Conservation (phyloP, 2,113 vertebrate genomes). For the Xenopus laevis region DNA sequence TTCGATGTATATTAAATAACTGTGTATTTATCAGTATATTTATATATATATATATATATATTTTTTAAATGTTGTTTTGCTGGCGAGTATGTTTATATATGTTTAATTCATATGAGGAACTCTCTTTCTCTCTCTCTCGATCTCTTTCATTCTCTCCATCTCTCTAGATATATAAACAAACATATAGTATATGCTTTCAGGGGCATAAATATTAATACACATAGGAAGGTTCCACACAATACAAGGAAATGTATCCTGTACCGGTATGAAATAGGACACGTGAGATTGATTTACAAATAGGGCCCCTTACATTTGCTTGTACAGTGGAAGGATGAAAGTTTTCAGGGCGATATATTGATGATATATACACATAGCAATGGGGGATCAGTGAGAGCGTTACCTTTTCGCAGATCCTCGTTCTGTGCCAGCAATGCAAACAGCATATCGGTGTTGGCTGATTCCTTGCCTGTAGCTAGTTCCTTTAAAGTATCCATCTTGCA, state of each 20-base stretch:
- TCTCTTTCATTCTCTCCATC: too few relatives aligned
- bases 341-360: background rate
- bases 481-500: conserved; percentile 64
- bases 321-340: too few relatives aligned
- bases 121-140: too few relatives aligned
- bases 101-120: too few relatives aligned
- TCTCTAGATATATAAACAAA: too few relatives aligned
- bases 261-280: background rate
- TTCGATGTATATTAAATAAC: too few relatives aligned
- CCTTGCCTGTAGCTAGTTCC: conserved; percentile 59
- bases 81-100: too few relatives aligned
- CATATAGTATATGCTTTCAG: too few relatives aligned
- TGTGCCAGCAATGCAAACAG: conserved; percentile 72
- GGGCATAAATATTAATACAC: too few relatives aligned
- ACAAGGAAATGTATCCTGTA: background rate
- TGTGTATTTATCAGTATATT: too few relatives aligned
- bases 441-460: conserved; percentile 61
- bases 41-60: too few relatives aligned
- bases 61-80: too few relatives aligned
- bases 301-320: background rate
- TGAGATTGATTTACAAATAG: background rate
- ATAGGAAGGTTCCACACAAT: background rate
- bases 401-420: conserved; percentile 72
- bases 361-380: background rate
- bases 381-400: conserved; percentile 49